These are phyloP conservation scores for Platorchestia sp. DNA, from an alignment of 1,140 invertebrate genomes.

Conservation along the genomic window DNA sequence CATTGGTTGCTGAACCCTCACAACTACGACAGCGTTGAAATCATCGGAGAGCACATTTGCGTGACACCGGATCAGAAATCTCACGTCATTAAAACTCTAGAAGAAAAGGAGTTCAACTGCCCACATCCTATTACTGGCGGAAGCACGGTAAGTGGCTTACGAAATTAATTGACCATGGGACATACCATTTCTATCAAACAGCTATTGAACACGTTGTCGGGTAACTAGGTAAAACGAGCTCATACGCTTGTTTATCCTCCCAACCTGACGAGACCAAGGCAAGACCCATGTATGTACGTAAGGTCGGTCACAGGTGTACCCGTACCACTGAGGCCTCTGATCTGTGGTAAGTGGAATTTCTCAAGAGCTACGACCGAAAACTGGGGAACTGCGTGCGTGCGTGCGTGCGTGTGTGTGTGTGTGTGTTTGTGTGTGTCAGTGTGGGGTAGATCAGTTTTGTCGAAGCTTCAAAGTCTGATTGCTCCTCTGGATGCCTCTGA, in stretches of 20 bases:
- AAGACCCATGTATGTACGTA: slow-evolving; percentile 27
- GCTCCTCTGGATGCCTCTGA: neutral
- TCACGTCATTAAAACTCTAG: slow-evolving; percentile 57
- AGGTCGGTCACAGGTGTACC: slow-evolving; percentile 26
- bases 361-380: neutral
- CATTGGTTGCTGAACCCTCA: slow-evolving; percentile 76
- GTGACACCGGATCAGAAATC: slow-evolving; percentile 57
- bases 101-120: slow-evolving; percentile 58
- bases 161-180: slow-evolving; percentile 39
- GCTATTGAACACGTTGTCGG: slow-evolving; percentile 18
- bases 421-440: too few relatives aligned
- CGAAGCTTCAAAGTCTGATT: neutral
- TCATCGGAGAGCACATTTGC: slow-evolving; percentile 61
- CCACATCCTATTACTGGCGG: slow-evolving; percentile 47
- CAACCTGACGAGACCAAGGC: slow-evolving; percentile 5
- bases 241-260: neutral
- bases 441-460: neutral
- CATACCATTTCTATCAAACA: neutral
- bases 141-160: slow-evolving; percentile 54
- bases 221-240: neutral
- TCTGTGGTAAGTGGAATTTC: slow-evolving; percentile 34
- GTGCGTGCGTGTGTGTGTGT: too few relatives aligned
- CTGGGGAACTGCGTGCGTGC: neutral
- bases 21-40: slow-evolving; percentile 59
- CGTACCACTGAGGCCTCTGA: neutral